phyloP scores from a whole-genome alignment of 2,113 vertebrate genomes.

The Neogobius melanostomus region DNA sequence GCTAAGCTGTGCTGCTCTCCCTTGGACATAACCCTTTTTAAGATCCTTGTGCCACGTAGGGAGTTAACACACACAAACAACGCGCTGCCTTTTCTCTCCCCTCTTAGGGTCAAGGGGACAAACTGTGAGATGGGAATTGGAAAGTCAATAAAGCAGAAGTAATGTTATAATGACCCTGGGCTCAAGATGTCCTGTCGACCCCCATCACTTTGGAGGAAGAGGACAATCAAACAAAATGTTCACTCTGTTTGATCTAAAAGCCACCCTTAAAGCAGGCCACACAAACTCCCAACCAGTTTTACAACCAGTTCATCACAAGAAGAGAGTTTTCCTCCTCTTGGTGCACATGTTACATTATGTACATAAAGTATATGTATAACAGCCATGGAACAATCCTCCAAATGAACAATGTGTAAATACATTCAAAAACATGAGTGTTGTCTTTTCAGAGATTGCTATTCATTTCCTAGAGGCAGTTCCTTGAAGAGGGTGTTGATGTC shows the following conservation, averaged over 20 bases:
- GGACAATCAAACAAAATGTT: conserved; percentile 76
- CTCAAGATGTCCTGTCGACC: conserved; percentile 71
- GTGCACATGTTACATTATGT: too few species aligned
- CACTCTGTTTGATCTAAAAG: conserved; percentile 69
- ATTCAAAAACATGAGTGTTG: neutral
- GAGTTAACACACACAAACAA: conserved; percentile 65
- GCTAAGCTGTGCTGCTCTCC: conserved; percentile 44
- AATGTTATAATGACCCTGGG: conserved; percentile 77
- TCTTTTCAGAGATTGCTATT: conserved; percentile 21
- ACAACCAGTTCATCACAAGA: conserved; percentile 57
- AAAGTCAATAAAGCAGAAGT: conserved; percentile 80
- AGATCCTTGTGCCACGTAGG: conserved; percentile 65
- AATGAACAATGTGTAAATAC: neutral
- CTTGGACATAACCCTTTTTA: conserved; percentile 53
- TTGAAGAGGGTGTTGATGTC: conserved; percentile 47
- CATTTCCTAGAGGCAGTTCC: conserved; percentile 25
- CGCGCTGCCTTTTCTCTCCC: conserved; percentile 44
- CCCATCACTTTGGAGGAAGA: conserved; percentile 68
- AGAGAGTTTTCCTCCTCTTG: neutral
- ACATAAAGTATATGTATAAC: neutral
- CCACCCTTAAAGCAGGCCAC: conserved; percentile 68
- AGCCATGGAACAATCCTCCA: neutral
- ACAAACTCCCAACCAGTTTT: conserved; percentile 52
- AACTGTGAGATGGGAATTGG: conserved; percentile 75
- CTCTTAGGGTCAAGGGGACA: conserved; percentile 70